Percentiles rank a stretch among this genome's conserved stretches.
Evolutionary conservation across 2,797 vertebrate genomes (phyloP).

Genomic region (Apogon talboti): DNA sequence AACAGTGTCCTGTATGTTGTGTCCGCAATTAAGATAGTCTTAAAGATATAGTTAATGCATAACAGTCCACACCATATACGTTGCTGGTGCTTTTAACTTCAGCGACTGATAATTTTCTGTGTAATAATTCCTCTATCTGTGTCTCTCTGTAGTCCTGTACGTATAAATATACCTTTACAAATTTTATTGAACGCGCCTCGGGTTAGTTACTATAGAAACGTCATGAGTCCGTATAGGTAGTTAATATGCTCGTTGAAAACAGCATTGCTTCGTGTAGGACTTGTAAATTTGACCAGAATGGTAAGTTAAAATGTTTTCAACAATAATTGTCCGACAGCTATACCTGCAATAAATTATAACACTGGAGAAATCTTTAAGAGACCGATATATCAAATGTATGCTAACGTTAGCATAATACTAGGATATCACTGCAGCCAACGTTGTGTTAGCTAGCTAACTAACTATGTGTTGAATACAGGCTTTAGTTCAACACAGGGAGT

Average conservation of each 20-base stretch:
- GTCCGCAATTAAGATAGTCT: too few species aligned
- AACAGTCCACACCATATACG: too few species aligned
- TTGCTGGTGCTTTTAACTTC: too few species aligned
- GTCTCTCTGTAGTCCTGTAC: too few species aligned
- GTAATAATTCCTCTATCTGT: too few species aligned
- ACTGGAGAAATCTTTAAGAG: rapidly evolving
- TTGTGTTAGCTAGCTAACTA: neutral
- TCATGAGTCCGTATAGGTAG: neutral
- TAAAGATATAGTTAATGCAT: too few species aligned
- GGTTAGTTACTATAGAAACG: constrained; percentile 68
- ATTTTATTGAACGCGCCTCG: constrained; percentile 42
- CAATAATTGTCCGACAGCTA: rapidly evolving
- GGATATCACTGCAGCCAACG: neutral
- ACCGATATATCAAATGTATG: constrained; percentile 4
- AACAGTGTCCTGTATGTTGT: too few species aligned
- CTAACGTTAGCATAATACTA: constrained; percentile 26
- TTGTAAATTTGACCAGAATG: constrained; percentile 35
- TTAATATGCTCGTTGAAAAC: constrained; percentile 7
- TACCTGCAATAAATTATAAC: too few species aligned
- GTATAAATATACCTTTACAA: neutral
- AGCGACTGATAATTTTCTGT: too few species aligned
- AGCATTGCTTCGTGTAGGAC: neutral
- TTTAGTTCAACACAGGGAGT: too few species aligned
- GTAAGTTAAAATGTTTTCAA: constrained; percentile 36
- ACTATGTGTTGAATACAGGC: neutral